A percentile compares a stretch with the other conserved stretches of the same genome.
Evolutionary conservation across 1,140 invertebrate species (phyloP).

Genomic region (Pseudobourletiella spinata): DNA sequence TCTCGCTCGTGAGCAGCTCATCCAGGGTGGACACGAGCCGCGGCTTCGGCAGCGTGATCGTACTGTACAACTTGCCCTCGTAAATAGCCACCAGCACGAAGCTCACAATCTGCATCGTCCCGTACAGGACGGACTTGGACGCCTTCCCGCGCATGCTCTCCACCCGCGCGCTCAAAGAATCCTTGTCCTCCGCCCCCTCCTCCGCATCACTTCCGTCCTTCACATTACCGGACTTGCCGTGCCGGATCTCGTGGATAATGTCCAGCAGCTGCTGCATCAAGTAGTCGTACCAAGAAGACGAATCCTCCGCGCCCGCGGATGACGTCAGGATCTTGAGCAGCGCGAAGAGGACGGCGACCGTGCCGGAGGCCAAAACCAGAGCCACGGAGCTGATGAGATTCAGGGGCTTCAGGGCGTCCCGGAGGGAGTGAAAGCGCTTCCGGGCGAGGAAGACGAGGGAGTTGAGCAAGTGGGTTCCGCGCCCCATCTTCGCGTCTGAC

Average conservation of each 20-base stretch:
- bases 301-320: slow-evolving; percentile 9
- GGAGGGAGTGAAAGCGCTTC: background rate
- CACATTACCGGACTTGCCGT: background rate
- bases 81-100: slow-evolving; percentile 24
- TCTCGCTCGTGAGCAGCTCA: slow-evolving; percentile 20
- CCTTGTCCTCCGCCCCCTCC: background rate
- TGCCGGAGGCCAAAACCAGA: background rate
- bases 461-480: background rate
- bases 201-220: background rate
- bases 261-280: slow-evolving; percentile 15
- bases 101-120: slow-evolving; percentile 18
- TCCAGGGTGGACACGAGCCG: slow-evolving; percentile 20
- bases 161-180: background rate
- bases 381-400: background rate
- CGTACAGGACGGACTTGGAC: slow-evolving; percentile 17
- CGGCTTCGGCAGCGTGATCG: slow-evolving; percentile 23
- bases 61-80: slow-evolving; percentile 29
- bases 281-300: slow-evolving; percentile 25
- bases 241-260: slow-evolving; percentile 9
- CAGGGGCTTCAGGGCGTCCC: background rate
- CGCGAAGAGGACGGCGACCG: background rate
- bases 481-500: too few relatives aligned
- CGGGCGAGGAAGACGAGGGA: background rate
- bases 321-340: slow-evolving; percentile 19
- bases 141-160: slow-evolving; percentile 13